Base-by-base conservation (phyloP, 1,140 invertebrate genomes). In the Procambarus virginalis region DNA sequence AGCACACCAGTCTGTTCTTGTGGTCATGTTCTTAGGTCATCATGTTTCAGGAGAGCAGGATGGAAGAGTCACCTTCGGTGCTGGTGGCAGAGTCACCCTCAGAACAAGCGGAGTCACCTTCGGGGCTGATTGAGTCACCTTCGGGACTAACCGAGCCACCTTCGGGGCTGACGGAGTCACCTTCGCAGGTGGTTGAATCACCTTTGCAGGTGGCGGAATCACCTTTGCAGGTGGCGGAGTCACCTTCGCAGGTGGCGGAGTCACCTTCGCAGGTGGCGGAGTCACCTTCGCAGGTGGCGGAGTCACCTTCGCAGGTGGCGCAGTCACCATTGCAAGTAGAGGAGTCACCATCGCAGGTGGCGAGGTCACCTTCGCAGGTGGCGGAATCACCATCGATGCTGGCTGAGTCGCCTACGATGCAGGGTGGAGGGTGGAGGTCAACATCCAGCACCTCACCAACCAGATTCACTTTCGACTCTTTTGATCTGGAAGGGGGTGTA, bases 401-500 rank as follows among this genome's bases (percentile, higher is more conserved):
- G 60, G 60, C 60, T 0, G 60, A 17, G 60, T 64, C 60, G 17
- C 60, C 60, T 55, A 1, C 12, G 51, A 55, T 55, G 51, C 8
- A 9, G 51, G 2, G 8, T 8, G 51, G 1, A 55, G 51, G 51
- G 51, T 55, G 34, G 34, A 34, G 34, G 34, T 34, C 51, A 55
- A 8, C 51, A 2, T 55, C 51, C 51, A 55, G 51, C 20, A 81
- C 51, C n/a, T 82, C 58, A 1, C 68, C 48, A 8, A 64, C 80
- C 14, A 46, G 34, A 22, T 82, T 82, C 58, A 64, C 58, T 4
- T 68, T 68, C 51, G 80, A 82, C 3, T 82, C 80, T 60, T 68
- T 68, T 22, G 80, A 82, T 8, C 60, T 68, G n/a, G 80, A 82
- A 10, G 80, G 45, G 3, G 34, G 34, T 6, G 60, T 17, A 12